These are phyloP conservation scores for Fistularia commersonii DNA, from an alignment of 2,797 vertebrate genomes.

Conservation along the genomic window DNA sequence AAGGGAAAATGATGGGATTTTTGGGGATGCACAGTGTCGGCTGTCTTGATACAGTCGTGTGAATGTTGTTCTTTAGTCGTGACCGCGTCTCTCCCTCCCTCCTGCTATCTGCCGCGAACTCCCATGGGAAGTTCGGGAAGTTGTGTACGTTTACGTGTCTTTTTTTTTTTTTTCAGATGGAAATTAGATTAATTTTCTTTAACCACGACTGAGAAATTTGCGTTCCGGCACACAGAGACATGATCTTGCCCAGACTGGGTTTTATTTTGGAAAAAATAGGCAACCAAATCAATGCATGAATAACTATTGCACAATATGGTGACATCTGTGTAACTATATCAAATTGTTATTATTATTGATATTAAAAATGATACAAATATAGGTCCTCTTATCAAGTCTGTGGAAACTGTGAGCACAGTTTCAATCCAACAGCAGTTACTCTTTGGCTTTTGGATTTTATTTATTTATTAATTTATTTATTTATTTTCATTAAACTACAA, in stretches of 20 bases:
- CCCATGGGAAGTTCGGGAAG: conserved; percentile 43
- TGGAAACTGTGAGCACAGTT: no score
- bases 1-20: not conserved
- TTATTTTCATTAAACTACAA: conserved; percentile 43
- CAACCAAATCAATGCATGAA: no score
- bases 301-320: no score
- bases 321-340: no score
- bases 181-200: no score
- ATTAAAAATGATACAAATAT: no score
- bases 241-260: conserved; percentile 1
- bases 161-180: conserved; percentile 14
- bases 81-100: conserved; percentile 16
- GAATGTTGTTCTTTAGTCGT: conserved; percentile 19
- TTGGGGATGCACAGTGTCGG: not conserved
- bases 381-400: no score
- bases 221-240: not conserved
- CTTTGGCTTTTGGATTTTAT: conserved; percentile 35
- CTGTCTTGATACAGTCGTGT: conserved; percentile 13
- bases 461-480: conserved; percentile 35
- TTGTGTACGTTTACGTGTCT: conserved; percentile 26
- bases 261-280: no score
- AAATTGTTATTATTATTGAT: no score
- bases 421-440: no score
- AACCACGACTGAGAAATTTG: no score
- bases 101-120: conserved; percentile 17